These are phyloP conservation scores for Dicyrtoma fusca DNA, from an alignment of 2,888 invertebrate genomes.

Conservation along the genomic window DNA sequence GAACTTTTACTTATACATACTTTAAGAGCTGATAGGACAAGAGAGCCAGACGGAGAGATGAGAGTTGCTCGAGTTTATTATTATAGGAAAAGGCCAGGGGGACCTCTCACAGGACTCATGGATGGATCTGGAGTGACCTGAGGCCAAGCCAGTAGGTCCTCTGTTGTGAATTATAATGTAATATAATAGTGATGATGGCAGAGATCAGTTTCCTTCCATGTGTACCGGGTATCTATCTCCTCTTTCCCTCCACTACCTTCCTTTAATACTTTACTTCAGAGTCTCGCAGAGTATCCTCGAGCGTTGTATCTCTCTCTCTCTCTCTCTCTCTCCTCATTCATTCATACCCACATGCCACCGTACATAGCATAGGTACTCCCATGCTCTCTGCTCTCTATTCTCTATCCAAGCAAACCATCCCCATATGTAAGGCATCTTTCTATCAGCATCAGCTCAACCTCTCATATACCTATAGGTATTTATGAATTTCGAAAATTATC, in stretches of 20 bases:
- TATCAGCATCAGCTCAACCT: neutral
- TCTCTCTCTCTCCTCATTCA: no score
- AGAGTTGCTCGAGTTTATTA: constrained; percentile 56
- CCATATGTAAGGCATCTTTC: neutral
- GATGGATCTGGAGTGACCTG: constrained; percentile 32
- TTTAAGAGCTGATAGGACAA: neutral
- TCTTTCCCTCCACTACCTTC: neutral
- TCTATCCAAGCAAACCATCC: neutral
- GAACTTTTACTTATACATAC: neutral
- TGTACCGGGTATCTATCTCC: constrained; percentile 27
- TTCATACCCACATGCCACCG: no score
- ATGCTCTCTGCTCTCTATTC: no score
- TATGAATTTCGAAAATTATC: no score
- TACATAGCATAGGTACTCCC: no score
- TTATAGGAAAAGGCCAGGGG: constrained; percentile 53
- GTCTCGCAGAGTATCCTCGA: constrained; percentile 7
- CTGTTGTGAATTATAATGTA: constrained; percentile 33
- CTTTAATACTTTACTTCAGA: constrained; percentile 15
- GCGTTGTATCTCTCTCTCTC: constrained; percentile 14
- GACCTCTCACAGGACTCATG: constrained; percentile 36
- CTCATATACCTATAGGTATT: no score
- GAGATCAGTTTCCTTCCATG: constrained; percentile 25
- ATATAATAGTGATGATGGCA: constrained; percentile 35
- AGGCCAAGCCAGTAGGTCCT: constrained; percentile 13
- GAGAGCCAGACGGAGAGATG: constrained; percentile 30